Conservation (phyloP, 2,113 vertebrate genomes). For the Caloenas nicobarica region DNA sequence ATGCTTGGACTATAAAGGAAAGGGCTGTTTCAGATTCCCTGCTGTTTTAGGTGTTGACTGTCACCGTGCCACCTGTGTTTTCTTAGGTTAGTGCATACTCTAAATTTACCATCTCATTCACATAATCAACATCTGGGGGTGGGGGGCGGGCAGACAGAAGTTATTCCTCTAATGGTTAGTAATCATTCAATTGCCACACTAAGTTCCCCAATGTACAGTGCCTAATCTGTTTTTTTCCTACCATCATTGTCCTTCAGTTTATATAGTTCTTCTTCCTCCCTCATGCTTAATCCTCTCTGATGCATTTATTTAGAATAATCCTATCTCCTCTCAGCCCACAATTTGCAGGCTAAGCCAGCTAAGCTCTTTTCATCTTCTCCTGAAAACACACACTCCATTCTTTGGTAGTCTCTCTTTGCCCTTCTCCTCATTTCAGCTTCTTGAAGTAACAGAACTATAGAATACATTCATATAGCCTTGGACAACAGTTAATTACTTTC, state of each 20-base stretch:
- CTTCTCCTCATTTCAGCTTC: background rate
- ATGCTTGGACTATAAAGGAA: background rate
- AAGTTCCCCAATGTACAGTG: background rate
- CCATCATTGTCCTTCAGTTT: background rate
- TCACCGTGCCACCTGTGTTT: background rate
- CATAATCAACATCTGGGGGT: background rate
- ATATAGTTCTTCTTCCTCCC: background rate
- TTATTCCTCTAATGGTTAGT: background rate
- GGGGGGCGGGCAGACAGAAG: background rate
- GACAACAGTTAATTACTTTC: background rate
- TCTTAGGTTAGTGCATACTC: background rate
- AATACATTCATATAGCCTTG: background rate
- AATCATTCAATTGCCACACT: background rate
- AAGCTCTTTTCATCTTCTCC: conserved; percentile 32
- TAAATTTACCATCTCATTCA: background rate
- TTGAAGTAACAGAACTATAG: background rate
- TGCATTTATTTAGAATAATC: conserved; percentile 47
- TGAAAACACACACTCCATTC: background rate
- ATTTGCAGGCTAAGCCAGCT: conserved; percentile 42
- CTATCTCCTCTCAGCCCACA: conserved; percentile 8
- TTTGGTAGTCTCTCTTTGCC: background rate
- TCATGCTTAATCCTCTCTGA: conserved; percentile 9
- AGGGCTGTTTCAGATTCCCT: background rate
- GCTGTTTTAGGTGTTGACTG: background rate
- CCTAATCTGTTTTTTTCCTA: background rate